A percentile compares a stretch with the other conserved stretches of the same genome.
Conservation (phyloP, 2,888 invertebrate species). For the Steromphala cineraria region DNA sequence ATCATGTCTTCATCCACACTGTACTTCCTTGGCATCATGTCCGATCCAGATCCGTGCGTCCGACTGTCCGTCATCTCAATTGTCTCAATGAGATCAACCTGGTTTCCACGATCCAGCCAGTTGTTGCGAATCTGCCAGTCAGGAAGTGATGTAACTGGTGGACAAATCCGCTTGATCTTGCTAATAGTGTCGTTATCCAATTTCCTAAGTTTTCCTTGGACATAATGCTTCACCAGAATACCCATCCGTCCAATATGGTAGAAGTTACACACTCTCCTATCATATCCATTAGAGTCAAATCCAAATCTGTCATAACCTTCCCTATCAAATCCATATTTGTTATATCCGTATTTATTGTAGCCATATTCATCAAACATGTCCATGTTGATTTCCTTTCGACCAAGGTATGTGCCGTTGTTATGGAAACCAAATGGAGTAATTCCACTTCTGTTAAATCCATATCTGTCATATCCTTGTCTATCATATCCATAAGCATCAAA, state of each 20-base stretch:
- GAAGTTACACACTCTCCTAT: constrained; percentile 63
- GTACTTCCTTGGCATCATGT: constrained; percentile 35
- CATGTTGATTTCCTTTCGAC: constrained; percentile 26
- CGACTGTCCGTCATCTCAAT: constrained; percentile 46
- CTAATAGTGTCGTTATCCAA: constrained; percentile 48
- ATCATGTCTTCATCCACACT: constrained; percentile 52
- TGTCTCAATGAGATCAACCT: constrained; percentile 49
- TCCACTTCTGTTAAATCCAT: constrained; percentile 69
- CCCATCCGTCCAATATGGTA: constrained; percentile 69
- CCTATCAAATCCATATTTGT: constrained; percentile 67
- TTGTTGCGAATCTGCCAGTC: constrained; percentile 51
- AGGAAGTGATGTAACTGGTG: constrained; percentile 50
- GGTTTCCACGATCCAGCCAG: constrained; percentile 59
- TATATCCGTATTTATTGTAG: constrained; percentile 64
- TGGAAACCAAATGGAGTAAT: constrained; percentile 63
- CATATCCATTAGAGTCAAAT: constrained; percentile 65
- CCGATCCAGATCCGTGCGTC: constrained; percentile 30
- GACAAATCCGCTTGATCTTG: constrained; percentile 60
- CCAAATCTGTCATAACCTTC: constrained; percentile 71
- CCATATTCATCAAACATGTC: constrained; percentile 58
- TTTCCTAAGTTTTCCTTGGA: constrained; percentile 54
- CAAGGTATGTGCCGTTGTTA: constrained; percentile 52
- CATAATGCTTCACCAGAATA: constrained; percentile 62
- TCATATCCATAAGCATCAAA: constrained; percentile 69
- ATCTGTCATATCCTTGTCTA: constrained; percentile 67